A percentile compares a stretch with the other conserved stretches of the same genome.
Conservation (phyloP, 2,888 invertebrate species). For the Tupiocoris notatus region DNA sequence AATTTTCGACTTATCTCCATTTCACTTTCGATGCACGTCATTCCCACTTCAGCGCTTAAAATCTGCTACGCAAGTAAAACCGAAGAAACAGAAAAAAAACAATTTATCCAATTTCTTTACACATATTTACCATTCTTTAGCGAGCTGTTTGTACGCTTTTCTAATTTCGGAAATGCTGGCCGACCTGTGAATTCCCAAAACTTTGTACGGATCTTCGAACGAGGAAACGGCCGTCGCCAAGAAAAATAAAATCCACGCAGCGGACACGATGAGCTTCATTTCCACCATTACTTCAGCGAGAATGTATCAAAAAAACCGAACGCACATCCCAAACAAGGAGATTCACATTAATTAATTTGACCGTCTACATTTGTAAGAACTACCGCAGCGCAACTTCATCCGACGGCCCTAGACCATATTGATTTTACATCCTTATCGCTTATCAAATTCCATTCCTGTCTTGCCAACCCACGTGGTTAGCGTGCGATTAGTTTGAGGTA, state of each 20-base stretch:
- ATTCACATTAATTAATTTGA: not conserved
- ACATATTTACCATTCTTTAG: slow-evolving; percentile 77
- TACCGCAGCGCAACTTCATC: not conserved
- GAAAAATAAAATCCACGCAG: not conserved
- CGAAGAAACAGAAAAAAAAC: no score
- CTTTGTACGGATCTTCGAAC: slow-evolving; percentile 72
- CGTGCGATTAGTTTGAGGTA: no score
- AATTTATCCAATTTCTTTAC: no score
- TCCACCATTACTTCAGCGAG: not conserved
- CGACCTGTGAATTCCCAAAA: slow-evolving; percentile 72
- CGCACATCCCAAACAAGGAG: no score
- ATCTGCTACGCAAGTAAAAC: no score
- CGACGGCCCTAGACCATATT: not conserved
- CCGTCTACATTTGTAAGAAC: not conserved
- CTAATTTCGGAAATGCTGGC: slow-evolving; percentile 80
- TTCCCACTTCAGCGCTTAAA: no score
- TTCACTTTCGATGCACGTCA: no score
- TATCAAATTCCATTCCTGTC: no score
- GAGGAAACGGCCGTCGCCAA: not conserved
- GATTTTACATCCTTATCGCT: not conserved
- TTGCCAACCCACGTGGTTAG: no score
- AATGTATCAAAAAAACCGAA: not conserved
- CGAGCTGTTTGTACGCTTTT: slow-evolving; percentile 83
- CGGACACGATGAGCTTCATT: not conserved
- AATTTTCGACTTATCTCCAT: no score